Percentiles rank a stretch among this genome's conserved stretches.
phyloP scores from a whole-genome alignment of 2,888 invertebrate species.

The Mellilla xanthometata region DNA sequence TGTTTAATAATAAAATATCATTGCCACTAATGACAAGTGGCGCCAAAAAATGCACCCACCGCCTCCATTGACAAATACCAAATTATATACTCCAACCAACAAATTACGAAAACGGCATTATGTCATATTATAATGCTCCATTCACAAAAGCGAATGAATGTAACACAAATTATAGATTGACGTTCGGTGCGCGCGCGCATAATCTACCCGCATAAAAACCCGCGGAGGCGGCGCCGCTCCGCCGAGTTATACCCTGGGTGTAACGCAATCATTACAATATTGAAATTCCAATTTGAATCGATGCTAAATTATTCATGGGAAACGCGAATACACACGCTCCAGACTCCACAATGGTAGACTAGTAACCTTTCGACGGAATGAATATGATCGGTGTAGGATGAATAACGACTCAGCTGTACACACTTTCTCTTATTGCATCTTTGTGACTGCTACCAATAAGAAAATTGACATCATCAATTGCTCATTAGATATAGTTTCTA shows the following conservation, averaged over 20 bases:
- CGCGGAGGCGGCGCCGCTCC: constrained; percentile 25
- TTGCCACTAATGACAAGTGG: constrained; percentile 10
- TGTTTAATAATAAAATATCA: neutral
- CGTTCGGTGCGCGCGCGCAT: constrained; percentile 28
- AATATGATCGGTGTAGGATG: neutral
- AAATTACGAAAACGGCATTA: constrained; percentile 32
- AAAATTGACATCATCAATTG: no score
- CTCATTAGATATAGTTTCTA: neutral
- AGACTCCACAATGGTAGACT: neutral
- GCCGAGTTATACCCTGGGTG: constrained; percentile 34
- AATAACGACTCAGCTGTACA: no score
- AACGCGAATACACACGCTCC: constrained; percentile 8
- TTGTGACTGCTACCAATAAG: no score
- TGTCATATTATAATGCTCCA: constrained; percentile 33
- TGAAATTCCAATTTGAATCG: constrained; percentile 19
- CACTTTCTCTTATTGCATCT: no score
- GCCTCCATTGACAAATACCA: constrained; percentile 19
- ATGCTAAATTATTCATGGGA: constrained; percentile 21
- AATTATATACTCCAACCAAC: constrained; percentile 18
- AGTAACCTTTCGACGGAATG: neutral
- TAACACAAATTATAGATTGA: constrained; percentile 39
- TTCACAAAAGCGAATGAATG: constrained; percentile 38
- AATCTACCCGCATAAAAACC: constrained; percentile 34
- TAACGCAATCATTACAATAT: constrained; percentile 27
- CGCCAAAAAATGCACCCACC: constrained; percentile 15